These are phyloP conservation scores for Caenorhabditis sp. DNA, from an alignment of 2,888 invertebrate genomes.

Conservation along the genomic window DNA sequence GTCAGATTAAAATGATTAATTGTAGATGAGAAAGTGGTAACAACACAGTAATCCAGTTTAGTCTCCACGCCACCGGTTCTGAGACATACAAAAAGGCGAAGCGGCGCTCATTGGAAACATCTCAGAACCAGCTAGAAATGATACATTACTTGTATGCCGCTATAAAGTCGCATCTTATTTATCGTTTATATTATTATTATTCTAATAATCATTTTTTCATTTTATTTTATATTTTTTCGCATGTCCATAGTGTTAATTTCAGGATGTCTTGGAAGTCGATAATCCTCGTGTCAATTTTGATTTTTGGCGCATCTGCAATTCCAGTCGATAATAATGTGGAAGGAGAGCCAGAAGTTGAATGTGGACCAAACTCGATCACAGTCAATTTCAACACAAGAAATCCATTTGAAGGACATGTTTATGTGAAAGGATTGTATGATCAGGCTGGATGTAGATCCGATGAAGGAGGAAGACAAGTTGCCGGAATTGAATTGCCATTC, in stretches of 20 bases:
- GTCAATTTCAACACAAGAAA: conserved; percentile 70
- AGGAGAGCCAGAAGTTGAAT: conserved; percentile 68
- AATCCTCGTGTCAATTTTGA: conserved; percentile 16
- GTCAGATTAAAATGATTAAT: conserved; percentile 49
- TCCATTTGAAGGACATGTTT: conserved; percentile 61
- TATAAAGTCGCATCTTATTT: background rate
- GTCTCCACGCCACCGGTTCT: background rate
- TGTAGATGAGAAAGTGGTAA: conserved; percentile 45
- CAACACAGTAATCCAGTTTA: conserved; percentile 44
- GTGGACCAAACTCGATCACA: conserved; percentile 69
- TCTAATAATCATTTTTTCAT: background rate
- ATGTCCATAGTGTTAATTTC: background rate
- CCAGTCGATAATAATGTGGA: conserved; percentile 65
- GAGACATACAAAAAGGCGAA: background rate
- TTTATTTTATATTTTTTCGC: background rate
- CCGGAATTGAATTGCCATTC: conserved; percentile 70
- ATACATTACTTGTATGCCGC: conserved; percentile 15
- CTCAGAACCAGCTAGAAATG: conserved; percentile 41
- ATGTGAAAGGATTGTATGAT: conserved; percentile 67
- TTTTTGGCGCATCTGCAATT: conserved; percentile 31
- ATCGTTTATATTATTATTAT: conserved; percentile 2
- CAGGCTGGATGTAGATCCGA: conserved; percentile 66
- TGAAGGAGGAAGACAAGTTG: conserved; percentile 66
- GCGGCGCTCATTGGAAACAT: background rate
- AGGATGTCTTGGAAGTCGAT: conserved; percentile 40